phyloP scores from a whole-genome alignment of 2,113 vertebrate genomes.

The Crotalus horridus region DNA sequence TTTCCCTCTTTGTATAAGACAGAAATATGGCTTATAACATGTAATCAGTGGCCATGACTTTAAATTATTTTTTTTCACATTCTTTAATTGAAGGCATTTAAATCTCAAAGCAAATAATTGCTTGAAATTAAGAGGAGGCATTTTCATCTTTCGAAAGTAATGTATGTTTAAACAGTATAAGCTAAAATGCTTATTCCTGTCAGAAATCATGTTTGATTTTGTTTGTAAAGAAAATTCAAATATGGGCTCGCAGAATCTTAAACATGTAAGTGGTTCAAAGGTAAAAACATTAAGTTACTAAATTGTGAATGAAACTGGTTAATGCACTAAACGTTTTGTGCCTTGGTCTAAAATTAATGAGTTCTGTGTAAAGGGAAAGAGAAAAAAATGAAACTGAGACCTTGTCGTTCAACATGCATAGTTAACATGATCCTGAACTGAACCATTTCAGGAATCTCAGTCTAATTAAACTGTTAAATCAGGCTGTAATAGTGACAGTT shows the following conservation, averaged over 20 bases:
- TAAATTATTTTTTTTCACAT: conserved; percentile 48
- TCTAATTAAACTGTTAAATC: conserved; percentile 55
- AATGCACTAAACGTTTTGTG: conserved; percentile 81
- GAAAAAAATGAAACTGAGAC: conserved; percentile 55
- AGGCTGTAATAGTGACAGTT: conserved; percentile 57
- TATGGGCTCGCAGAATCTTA: conserved; percentile 57
- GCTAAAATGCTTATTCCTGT: conserved; percentile 56
- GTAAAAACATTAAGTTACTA: conserved; percentile 57
- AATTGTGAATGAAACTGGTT: conserved; percentile 71
- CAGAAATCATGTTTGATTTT: conserved; percentile 64
- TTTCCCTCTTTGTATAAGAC: conserved; percentile 44
- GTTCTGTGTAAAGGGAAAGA: conserved; percentile 65
- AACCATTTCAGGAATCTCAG: conserved; percentile 50
- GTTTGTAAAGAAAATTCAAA: conserved; percentile 60
- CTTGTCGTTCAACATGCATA: conserved; percentile 58
- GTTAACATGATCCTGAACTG: conserved; percentile 50
- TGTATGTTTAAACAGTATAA: conserved; percentile 59
- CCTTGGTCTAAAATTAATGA: conserved; percentile 78
- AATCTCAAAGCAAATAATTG: conserved; percentile 53
- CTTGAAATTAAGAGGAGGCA: conserved; percentile 65
- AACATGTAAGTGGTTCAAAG: conserved; percentile 71
- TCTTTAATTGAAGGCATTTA: conserved; percentile 57
- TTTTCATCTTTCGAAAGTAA: conserved; percentile 67
- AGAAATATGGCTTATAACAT: neutral
- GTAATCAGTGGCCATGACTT: conserved; percentile 1